phyloP scores from a whole-genome alignment of 1,140 invertebrate genomes.

The silkworm (Bombyx mori) region DNA sequence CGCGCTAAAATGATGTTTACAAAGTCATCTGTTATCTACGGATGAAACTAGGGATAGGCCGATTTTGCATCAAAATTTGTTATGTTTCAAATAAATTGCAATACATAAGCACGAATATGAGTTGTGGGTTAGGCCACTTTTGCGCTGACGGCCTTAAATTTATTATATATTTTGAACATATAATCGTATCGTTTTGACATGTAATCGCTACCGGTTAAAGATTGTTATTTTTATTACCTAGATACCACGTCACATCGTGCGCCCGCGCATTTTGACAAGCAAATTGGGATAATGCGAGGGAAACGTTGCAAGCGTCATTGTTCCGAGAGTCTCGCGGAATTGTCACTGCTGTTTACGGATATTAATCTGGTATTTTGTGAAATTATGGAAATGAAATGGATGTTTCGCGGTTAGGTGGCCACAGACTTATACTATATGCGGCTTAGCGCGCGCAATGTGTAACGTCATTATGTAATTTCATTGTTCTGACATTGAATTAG shows the following conservation, averaged over 20 bases:
- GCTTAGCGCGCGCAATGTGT: not conserved
- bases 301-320: conserved; percentile 37
- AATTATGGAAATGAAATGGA: conserved; percentile 62
- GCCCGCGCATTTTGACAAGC: conserved; percentile 53
- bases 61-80: too few relatives aligned
- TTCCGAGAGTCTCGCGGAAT: conserved; percentile 36
- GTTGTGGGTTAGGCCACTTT: too few relatives aligned
- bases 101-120: too few relatives aligned
- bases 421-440: not conserved
- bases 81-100: too few relatives aligned
- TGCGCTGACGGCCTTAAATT: too few relatives aligned
- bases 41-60: too few relatives aligned
- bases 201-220: too few relatives aligned
- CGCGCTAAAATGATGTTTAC: too few relatives aligned
- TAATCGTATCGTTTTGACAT: too few relatives aligned
- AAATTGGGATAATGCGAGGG: conserved; percentile 60
- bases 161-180: too few relatives aligned
- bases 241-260: conserved; percentile 11
- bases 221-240: conserved; percentile 11
- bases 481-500: too few relatives aligned
- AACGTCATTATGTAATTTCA: not conserved
- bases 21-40: too few relatives aligned
- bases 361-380: conserved; percentile 60
- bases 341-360: conserved; percentile 51
- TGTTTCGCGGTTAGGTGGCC: conserved; percentile 59